Evolutionary conservation across 53 echinoderm and acorn worm genomes (phyloP).

Genomic region (Echinarachnius parma): DNA sequence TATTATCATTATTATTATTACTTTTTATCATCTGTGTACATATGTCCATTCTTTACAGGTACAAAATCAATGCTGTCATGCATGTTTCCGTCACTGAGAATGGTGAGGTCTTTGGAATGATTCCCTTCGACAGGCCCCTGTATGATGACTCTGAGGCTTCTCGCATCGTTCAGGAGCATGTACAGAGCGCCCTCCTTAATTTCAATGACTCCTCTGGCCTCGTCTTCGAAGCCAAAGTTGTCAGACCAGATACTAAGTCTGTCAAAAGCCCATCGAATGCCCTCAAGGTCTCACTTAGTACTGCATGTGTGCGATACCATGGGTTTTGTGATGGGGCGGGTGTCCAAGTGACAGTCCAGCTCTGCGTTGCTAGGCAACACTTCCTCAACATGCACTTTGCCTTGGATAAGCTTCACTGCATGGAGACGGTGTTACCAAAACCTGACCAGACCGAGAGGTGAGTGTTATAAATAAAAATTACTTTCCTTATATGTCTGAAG

Average conservation of each 20-base stretch:
- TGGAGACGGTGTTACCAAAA: slow-evolving; percentile 32
- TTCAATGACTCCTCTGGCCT: slow-evolving; percentile 51
- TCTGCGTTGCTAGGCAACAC: neutral
- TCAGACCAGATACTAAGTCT: too few species aligned
- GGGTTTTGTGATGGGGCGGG: too few species aligned
- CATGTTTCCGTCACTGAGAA: too few species aligned
- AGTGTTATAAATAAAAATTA: too few species aligned
- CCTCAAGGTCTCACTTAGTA: too few species aligned
- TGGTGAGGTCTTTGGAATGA: slow-evolving; percentile 65
- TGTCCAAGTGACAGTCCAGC: slow-evolving; percentile 30
- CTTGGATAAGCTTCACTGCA: slow-evolving; percentile 14
- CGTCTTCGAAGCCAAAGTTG: slow-evolving; percentile 59
- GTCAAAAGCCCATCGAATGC: too few species aligned
- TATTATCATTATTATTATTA: too few species aligned
- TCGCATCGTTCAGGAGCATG: slow-evolving; percentile 61
- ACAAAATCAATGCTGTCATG: too few species aligned
- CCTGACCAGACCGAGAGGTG: slow-evolving; percentile 26
- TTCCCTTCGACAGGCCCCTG: slow-evolving; percentile 64
- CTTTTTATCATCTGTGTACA: too few species aligned
- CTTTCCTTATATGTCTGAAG: too few species aligned
- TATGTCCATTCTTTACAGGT: too few species aligned
- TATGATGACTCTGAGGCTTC: slow-evolving; percentile 80
- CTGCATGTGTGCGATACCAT: too few species aligned
- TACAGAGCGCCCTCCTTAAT: slow-evolving; percentile 70
- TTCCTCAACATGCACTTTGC: slow-evolving; percentile 27